Conservation (phyloP, 2,113 vertebrate genomes). For the Noturus placidus region DNA sequence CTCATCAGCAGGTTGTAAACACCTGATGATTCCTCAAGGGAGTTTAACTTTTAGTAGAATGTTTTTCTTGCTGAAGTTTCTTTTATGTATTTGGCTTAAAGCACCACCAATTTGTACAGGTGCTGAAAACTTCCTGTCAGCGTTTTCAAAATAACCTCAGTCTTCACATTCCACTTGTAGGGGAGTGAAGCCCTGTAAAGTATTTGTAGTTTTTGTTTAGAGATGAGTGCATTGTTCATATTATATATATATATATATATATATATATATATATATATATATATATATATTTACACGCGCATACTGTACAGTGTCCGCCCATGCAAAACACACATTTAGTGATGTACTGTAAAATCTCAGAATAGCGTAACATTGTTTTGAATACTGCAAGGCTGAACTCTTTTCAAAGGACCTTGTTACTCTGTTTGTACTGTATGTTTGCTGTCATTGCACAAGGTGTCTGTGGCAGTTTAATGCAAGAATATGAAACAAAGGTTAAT, state of each 20-base stretch:
- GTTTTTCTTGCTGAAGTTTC: not conserved
- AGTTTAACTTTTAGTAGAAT: not conserved
- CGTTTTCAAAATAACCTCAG: conserved; percentile 1
- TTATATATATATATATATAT: no score
- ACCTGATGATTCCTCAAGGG: not conserved
- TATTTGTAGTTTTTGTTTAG: not conserved
- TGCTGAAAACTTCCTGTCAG: conserved; percentile 20
- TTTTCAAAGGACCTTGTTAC: not conserved
- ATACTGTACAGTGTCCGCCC: no score
- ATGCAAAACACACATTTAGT: not conserved
- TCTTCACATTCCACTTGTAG: conserved; percentile 22
- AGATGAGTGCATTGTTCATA: not conserved
- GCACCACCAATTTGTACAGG: not conserved
- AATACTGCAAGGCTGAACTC: not conserved
- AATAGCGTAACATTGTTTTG: not conserved
- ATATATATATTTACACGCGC: no score
- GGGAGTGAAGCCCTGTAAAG: not conserved
- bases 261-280: no score
- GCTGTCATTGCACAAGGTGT: no score
- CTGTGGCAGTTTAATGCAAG: not conserved
- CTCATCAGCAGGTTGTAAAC: not conserved
- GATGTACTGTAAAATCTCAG: not conserved
- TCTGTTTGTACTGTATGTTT: not conserved
- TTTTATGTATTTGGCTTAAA: no score
- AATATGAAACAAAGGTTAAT: not conserved